Percentiles rank a stretch among this genome's conserved stretches.
Conservation (phyloP, 2,888 invertebrate species). For the Chorisops tibialis region DNA sequence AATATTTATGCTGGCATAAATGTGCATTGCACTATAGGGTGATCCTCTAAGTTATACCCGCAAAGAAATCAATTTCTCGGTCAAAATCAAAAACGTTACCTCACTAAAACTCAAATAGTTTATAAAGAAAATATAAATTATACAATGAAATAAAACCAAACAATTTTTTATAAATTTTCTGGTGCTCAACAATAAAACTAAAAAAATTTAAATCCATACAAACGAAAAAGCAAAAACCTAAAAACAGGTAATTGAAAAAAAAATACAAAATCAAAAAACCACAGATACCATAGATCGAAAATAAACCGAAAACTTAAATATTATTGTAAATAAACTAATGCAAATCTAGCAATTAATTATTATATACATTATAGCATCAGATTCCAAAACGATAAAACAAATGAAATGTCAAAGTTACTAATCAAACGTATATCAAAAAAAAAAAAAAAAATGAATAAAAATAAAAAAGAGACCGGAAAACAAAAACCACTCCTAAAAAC, state of each 20-base stretch:
- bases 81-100: too few species aligned
- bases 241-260: neutral
- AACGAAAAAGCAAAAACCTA: constrained; percentile 13
- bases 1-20: too few species aligned
- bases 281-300: neutral
- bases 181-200: constrained; percentile 25
- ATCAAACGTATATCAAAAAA: too few species aligned
- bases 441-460: too few species aligned
- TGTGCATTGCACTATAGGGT: too few species aligned
- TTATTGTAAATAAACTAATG: neutral
- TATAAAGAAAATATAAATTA: constrained; percentile 1
- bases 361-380: too few species aligned
- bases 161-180: constrained; percentile 26
- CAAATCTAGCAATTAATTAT: neutral
- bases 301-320: neutral
- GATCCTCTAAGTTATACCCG: too few species aligned
- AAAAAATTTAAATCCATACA: neutral
- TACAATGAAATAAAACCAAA: constrained; percentile 25
- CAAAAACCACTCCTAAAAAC: constrained; percentile 23
- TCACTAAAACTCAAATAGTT: constrained; percentile 5
- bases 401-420: too few species aligned
- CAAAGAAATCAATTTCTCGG: too few species aligned
- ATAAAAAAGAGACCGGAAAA: too few species aligned
- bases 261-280: neutral
- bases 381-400: too few species aligned